Conservation (phyloP, 92 coral and sea anemone species). For the Metridium senile region DNA sequence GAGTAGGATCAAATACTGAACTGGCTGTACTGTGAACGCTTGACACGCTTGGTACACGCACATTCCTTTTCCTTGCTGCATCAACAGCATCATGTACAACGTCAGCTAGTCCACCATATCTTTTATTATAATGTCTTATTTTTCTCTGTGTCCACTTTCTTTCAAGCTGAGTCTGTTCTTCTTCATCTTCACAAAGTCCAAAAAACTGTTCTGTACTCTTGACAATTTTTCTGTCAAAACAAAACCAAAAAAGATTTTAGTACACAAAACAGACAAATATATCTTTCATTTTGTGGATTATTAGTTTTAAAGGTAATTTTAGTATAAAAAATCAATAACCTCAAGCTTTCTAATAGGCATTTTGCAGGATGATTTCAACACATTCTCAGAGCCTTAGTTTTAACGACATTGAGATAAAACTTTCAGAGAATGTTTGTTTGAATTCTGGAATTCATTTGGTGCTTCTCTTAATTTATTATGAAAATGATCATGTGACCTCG, state of each 20-base stretch:
- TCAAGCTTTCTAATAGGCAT: too few species aligned
- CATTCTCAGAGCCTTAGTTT: too few species aligned
- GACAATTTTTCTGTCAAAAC: constrained; percentile 74
- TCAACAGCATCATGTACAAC: constrained; percentile 64
- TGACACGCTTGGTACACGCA: constrained; percentile 32
- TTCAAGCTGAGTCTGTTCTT: constrained; percentile 64
- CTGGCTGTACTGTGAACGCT: constrained; percentile 68
- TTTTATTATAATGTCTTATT: constrained; percentile 81
- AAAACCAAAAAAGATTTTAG: background rate
- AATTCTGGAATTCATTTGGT: too few species aligned
- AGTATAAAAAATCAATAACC: too few species aligned
- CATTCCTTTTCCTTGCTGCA: constrained; percentile 26
- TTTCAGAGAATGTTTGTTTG: too few species aligned
- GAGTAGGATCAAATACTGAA: constrained; percentile 63
- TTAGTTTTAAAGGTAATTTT: too few species aligned
- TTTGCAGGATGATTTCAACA: too few species aligned
- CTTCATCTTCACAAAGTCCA: constrained; percentile 90
- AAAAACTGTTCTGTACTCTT: constrained; percentile 93
- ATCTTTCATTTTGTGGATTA: too few species aligned
- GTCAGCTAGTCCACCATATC: constrained; percentile 78
- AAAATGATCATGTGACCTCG: too few species aligned
- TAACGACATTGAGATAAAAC: too few species aligned
- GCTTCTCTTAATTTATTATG: too few species aligned
- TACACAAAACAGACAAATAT: too few species aligned
- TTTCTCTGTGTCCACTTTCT: constrained; percentile 89